Base-by-base conservation (phyloP, 2,113 vertebrate species). In the Mus musculus region DNA sequence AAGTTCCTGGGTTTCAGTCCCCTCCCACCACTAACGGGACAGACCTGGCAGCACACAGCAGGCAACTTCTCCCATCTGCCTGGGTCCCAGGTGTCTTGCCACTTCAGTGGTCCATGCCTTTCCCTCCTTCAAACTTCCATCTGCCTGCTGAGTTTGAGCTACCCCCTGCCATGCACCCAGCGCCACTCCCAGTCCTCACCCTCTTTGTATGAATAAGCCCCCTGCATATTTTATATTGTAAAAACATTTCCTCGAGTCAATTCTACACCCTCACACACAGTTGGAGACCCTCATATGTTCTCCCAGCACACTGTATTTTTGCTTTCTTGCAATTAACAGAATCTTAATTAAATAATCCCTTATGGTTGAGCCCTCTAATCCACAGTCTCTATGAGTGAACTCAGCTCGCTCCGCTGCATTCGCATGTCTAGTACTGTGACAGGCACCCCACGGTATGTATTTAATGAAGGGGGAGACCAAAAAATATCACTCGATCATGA, bases 281-380 rank as follows among this genome's bases (percentile, higher is more conserved):
- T 30, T 12, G 14, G 73, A 42, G 39, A 65, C 28, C n/a, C 77
- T 77, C 17, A 1, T 71, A 14, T 10, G 33, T 88, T 90, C 65
- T 69, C 86, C 24, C 19, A 65, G 59, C n/a, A 63, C 17, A 22
- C n/a, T 88, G 24, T 67, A 39, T 84, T 90, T 95, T 82, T 96
- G 75, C 65, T 91, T 49, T 93, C 42, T 72, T 71, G 42, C 86
- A 67, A 72, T 96, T 61, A 52, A 33, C 39, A 9, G 36, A 61
- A 39, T 72, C 78, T 87, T 85, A 94, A 88, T 93, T 72, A 81
- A 95, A 93, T 88, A 46, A 72, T 93, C 46, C 12, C 65, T 75
- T 69, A 9, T 63, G 39, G 52, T 39, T 65, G 24, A 88, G 39
- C 22, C 36, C 6, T 49, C 14, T 42, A 3, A 7, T 36, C 84